phyloP scores from a whole-genome alignment of 2,888 invertebrate species.

The Ochropacha duplaris region DNA sequence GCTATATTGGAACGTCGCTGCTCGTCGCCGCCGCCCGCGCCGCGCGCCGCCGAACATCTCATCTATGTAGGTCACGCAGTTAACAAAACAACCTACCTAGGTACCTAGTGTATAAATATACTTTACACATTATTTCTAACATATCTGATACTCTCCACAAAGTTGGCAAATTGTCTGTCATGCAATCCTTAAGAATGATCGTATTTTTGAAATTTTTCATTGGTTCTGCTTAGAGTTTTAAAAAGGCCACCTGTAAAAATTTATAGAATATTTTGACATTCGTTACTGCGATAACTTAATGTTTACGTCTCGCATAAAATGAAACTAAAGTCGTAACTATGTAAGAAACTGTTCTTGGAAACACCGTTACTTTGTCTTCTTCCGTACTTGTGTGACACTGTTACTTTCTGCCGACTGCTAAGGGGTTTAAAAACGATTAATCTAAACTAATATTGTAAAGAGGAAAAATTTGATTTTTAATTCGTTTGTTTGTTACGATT shows the following conservation, averaged over 20 bases:
- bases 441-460: no score
- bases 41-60: conserved; percentile 7
- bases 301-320: conserved; percentile 25
- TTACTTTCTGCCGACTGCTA: conserved; percentile 34
- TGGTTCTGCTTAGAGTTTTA: no score
- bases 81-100: conserved; percentile 6
- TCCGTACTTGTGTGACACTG: conserved; percentile 37
- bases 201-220: not conserved
- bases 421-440: no score
- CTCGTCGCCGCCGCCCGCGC: not conserved
- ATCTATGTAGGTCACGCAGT: conserved; percentile 21
- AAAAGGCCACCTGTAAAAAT: no score
- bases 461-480: no score
- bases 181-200: not conserved
- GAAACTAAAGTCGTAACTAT: conserved; percentile 29
- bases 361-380: conserved; percentile 44
- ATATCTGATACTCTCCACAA: not conserved
- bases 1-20: not conserved
- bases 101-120: conserved; percentile 2
- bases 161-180: not conserved
- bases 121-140: not conserved
- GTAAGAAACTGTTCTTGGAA: conserved; percentile 33
- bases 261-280: no score
- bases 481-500: no score
- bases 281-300: no score